Evolutionary conservation across 2,888 invertebrate genomes (phyloP), one percentile per base, ranked within the genome.

Genomic region (Euphydryas editha): DNA sequence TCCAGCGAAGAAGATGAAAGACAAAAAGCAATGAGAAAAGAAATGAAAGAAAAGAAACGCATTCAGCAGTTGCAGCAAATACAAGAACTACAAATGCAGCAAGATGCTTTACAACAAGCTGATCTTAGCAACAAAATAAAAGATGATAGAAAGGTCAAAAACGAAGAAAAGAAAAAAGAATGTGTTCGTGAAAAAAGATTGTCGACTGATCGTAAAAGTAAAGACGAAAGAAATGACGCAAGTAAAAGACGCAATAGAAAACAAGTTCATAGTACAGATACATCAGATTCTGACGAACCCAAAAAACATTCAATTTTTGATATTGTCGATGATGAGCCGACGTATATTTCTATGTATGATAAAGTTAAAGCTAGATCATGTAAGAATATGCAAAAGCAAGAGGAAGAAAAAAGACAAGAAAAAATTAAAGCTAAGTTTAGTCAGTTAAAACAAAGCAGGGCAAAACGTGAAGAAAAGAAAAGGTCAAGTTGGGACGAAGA

Each of bases 291-390:
- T 8, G 97, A 96, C 81, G 96, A 96, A 83, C 96, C 96, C 59
- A 97, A 97, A 85, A 97, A 97, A 84, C 97, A 97, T 92, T 98
- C 97, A 63, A 97, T 98, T 79, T 98, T 98, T 85, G 97, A 97
- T 82, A 97, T 98, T 66, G 95, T 97, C 54, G 96, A 97, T 81
- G 97, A 97, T 79, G 97, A 96, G 68, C 98, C 98, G 0, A 95
- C 96, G 11, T 98, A 98, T 82, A 97, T 98, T 68, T 98, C 98
- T 11, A 99, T 99, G 99, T 99, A 99, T 84, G 99, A 99, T 83
- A 99, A 99, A 89, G 98, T 98, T 0, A 98, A 98, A 86, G 98
- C 98, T 3, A 94, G 98, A 47, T 98, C 98, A 24, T 98, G 97
- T 78, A 98, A 98, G 86, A 98, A 98, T 84, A 97, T 97, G 96